phyloP scores from a whole-genome alignment of 2,113 vertebrate genomes.

The Tetraodon nigroviridis region DNA sequence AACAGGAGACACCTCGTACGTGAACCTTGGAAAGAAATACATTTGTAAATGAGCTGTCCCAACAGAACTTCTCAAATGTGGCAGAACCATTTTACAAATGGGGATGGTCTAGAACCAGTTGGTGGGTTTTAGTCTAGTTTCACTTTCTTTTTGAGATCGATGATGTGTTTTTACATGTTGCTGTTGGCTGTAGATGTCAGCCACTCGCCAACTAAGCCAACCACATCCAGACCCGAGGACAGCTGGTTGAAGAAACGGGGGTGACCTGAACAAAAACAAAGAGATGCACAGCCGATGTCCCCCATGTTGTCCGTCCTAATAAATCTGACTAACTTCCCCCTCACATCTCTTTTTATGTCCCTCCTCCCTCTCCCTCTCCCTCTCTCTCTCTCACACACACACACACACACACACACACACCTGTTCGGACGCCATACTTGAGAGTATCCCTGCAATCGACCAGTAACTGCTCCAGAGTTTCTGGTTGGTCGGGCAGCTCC shows the following conservation, averaged over 20 bases:
- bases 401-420: slow-evolving; percentile 25
- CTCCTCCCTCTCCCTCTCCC: no score
- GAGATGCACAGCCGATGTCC: neutral
- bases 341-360: no score
- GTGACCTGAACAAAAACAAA: slow-evolving; percentile 55
- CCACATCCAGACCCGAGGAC: slow-evolving; percentile 68
- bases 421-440: slow-evolving; percentile 75
- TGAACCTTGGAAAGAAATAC: slow-evolving; percentile 59
- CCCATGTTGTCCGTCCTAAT: neutral
- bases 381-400: neutral
- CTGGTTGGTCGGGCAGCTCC: slow-evolving; percentile 59
- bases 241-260: slow-evolving; percentile 72
- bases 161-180: slow-evolving; percentile 55
- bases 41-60: neutral
- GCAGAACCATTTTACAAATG: neutral
- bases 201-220: slow-evolving; percentile 67
- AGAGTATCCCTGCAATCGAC: slow-evolving; percentile 68
- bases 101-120: no score
- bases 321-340: neutral
- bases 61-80: neutral
- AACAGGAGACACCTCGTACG: slow-evolving; percentile 70
- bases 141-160: neutral
- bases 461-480: slow-evolving; percentile 68
- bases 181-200: slow-evolving; percentile 70
- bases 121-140: neutral